Evolutionary conservation across 1,140 invertebrate genomes (phyloP).

Genomic region (Lycorma delicatula): DNA sequence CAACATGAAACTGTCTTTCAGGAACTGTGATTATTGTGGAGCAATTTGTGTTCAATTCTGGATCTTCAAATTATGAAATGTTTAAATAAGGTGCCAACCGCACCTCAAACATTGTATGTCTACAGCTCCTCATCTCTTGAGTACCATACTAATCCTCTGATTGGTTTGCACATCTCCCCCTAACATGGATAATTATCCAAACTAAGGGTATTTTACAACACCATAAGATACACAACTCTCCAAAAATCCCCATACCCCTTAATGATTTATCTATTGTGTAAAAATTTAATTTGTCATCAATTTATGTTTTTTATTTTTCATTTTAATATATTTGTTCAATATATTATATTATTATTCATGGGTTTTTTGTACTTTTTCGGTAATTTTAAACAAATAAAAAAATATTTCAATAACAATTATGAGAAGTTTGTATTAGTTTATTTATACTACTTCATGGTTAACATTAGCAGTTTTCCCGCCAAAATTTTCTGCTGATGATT

Average conservation of each 20-base stretch:
- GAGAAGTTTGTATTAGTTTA: background rate
- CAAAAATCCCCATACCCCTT: background rate
- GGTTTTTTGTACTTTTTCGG: background rate
- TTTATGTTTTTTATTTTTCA: slow-evolving; percentile 1
- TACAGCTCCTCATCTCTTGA: background rate
- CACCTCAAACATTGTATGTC: background rate
- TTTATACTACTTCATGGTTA: slow-evolving; percentile 9
- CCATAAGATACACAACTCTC: background rate
- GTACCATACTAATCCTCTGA: background rate
- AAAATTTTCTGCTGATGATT: background rate
- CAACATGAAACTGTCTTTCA: slow-evolving; percentile 10
- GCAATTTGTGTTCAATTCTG: slow-evolving; percentile 8
- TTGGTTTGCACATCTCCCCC: background rate
- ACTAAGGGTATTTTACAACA: background rate
- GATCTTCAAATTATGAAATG: background rate
- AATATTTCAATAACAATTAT: background rate
- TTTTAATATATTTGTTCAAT: no score
- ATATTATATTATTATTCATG: no score
- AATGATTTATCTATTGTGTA: background rate
- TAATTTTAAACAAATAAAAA: background rate
- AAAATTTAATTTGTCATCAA: background rate
- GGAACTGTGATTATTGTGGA: slow-evolving; percentile 14
- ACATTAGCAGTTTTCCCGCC: background rate
- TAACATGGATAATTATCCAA: background rate
- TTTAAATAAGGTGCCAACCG: background rate